A percentile compares a stretch with the other conserved stretches of the same genome.
phyloP scores from a whole-genome alignment of 2,797 vertebrate species.

The Brachymystax lenok region DNA sequence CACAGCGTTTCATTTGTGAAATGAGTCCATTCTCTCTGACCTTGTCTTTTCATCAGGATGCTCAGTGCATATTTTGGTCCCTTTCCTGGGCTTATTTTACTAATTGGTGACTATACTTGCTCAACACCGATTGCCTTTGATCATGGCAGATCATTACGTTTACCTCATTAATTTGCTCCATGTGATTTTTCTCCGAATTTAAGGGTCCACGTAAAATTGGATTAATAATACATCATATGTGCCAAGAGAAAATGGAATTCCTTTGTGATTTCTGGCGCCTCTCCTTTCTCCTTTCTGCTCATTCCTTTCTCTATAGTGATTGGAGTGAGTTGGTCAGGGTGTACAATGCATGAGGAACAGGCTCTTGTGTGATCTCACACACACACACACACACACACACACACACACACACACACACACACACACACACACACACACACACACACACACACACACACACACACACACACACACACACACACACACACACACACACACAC shows the following conservation, averaged over 20 bases:
- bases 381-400: neutral
- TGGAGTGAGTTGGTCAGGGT: neutral
- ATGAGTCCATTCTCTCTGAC: conserved; percentile 81
- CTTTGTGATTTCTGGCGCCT: conserved; percentile 60
- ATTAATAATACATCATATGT: conserved; percentile 81
- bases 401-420: conserved; percentile 4
- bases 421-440: neutral
- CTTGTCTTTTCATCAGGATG: conserved; percentile 79
- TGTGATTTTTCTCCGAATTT: conserved; percentile 63
- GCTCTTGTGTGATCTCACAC: neutral
- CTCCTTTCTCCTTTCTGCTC: conserved; percentile 19
- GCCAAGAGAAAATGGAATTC: conserved; percentile 67
- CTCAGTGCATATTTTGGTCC: conserved; percentile 78
- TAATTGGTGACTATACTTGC: conserved; percentile 85
- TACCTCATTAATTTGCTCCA: conserved; percentile 83
- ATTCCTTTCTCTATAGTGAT: conserved; percentile 20
- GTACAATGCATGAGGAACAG: conserved; percentile 8
- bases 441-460: neutral
- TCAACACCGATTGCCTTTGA: conserved; percentile 84
- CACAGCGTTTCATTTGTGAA: conserved; percentile 76
- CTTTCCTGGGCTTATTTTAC: conserved; percentile 80
- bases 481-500: conserved; percentile 11
- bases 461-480: conserved; percentile 20
- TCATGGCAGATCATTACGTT: conserved; percentile 85
- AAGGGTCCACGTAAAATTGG: conserved; percentile 73